Evolutionary conservation across 2,113 vertebrate genomes (phyloP), one percentile per base, ranked within the genome.

Genomic region (Phrynosoma blainvillii): DNA sequence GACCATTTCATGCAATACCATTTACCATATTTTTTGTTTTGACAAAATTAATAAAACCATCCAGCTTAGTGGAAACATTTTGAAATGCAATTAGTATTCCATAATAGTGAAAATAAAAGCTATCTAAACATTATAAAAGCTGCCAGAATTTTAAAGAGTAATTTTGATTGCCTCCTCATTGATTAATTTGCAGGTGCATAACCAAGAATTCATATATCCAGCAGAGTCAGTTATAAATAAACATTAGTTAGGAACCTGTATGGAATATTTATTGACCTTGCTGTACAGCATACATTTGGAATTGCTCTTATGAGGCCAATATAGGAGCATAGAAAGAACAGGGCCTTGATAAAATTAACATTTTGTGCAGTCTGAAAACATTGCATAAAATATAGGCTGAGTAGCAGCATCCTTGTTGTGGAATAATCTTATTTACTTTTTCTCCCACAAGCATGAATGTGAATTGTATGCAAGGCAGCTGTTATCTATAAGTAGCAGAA

Each of bases 211-310:
- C 83, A 65, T 84, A 89, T 83, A 59, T 40, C 84, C 18, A 89
- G 54, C 12, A 90, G 18, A 84, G 10, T 2, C 9, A 87, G n/a
- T 87, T 79, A 87, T 85, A 88, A 88, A 93, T 89, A 81, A 87
- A 92, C 82, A 87, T 90, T 85, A 87, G 70, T 40, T 56, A 86
- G 87, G 71, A 30, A 91, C 11, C 23, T 68, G 13, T n/a, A 74
- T 84, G 25, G 5, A 86, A 86, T 92, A 85, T 86, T 90, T 92
- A 84, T 74, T 66, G 73, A 65, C 88, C 76, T 86, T 73, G 74
- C 5, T 30, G 40, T 86, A 14, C 83, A 66, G 4, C 14, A 85
- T 36, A 1, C 14, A 83, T 92, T 84, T 90, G 40, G 5, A 91
- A 89, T 75, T 23, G 70, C 30, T 30, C 30, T 23, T 79, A 78